Evolutionary conservation across 2,113 vertebrate genomes (phyloP).

Genomic region (Laticauda colubrina): DNA sequence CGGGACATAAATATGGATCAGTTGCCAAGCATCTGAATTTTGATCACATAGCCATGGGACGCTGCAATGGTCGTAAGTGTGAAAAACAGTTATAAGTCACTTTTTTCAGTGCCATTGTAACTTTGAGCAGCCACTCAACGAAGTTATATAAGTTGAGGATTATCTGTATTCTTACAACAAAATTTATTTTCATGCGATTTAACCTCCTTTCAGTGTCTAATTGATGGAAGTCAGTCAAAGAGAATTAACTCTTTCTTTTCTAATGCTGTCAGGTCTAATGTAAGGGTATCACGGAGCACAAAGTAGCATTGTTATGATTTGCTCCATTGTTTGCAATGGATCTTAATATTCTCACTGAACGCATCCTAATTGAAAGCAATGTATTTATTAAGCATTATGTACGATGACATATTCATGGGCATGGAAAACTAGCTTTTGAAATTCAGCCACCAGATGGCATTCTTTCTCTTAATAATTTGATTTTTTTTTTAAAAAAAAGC

Average conservation of each 20-base stretch:
- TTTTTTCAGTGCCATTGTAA: too few relatives aligned
- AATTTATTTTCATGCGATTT: too few relatives aligned
- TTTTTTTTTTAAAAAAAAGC: background rate
- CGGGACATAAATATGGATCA: background rate
- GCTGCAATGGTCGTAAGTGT: too few relatives aligned
- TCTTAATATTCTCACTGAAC: background rate
- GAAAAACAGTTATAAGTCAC: too few relatives aligned
- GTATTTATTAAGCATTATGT: background rate
- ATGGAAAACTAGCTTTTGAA: background rate
- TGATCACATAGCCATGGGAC: too few relatives aligned
- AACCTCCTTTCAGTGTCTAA: too few relatives aligned
- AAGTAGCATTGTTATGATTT: background rate
- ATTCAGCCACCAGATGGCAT: slow-evolving; percentile 45
- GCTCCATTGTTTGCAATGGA: background rate
- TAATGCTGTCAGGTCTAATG: background rate
- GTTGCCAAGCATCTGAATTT: background rate
- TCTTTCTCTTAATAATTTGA: slow-evolving; percentile 19
- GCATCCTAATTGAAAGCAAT: background rate
- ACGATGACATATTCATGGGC: background rate
- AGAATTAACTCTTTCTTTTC: background rate
- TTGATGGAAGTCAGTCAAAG: background rate
- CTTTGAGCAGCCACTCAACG: too few relatives aligned
- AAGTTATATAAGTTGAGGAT: too few relatives aligned
- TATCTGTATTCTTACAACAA: too few relatives aligned
- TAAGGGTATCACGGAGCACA: background rate